Conservation (phyloP, 2,888 invertebrate species). For the Drosophila glabriapex region DNA sequence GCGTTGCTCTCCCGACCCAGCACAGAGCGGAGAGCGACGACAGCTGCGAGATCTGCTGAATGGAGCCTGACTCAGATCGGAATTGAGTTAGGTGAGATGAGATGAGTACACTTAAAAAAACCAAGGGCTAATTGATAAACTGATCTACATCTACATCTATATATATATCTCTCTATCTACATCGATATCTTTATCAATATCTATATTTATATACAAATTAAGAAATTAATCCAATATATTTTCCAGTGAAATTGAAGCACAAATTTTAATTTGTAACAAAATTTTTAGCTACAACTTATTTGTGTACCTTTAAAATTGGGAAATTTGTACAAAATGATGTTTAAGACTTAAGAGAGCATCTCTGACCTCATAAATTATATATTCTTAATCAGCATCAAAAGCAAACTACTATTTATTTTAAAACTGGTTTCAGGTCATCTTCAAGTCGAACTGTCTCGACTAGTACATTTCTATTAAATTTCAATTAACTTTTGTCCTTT, state of each 20-base stretch:
- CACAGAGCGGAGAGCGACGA: background rate
- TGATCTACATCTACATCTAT: background rate
- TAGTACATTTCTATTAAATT: background rate
- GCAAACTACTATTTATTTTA: background rate
- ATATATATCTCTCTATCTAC: background rate
- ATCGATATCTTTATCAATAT: background rate
- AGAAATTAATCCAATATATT: background rate
- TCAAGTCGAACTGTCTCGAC: background rate
- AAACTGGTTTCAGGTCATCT: background rate
- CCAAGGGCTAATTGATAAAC: background rate
- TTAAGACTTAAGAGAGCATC: background rate
- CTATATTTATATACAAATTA: background rate
- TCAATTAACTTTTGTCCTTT: background rate
- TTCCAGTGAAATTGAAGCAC: background rate
- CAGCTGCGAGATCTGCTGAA: background rate
- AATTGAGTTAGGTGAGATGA: background rate
- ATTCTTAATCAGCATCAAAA: background rate
- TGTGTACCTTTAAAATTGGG: background rate
- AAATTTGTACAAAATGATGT: background rate
- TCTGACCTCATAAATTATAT: background rate
- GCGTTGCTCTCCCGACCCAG: conserved; percentile 6
- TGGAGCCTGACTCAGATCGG: background rate
- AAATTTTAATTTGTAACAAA: background rate
- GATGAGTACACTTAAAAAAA: background rate
- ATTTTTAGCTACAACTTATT: background rate